Percentiles rank a stretch among this genome's conserved stretches.
phyloP scores from a whole-genome alignment of 2,113 vertebrate species.

The Percina caprodes region DNA sequence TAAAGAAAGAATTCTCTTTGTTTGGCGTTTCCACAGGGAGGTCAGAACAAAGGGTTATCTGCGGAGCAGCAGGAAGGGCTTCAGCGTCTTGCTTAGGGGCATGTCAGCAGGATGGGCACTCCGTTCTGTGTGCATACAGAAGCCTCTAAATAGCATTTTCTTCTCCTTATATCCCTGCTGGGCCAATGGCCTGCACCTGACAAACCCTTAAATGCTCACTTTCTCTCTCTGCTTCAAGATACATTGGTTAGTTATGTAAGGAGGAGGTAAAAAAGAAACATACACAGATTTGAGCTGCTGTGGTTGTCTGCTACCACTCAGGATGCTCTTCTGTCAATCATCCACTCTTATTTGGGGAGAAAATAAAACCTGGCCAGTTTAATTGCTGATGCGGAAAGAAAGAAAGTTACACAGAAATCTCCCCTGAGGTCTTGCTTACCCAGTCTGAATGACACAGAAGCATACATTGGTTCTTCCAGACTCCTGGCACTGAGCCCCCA shows the following conservation, averaged over 20 bases:
- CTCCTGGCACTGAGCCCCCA: background rate
- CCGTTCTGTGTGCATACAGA: background rate
- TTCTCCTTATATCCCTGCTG: conserved; percentile 38
- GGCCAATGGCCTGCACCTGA: conserved; percentile 44
- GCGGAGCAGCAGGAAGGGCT: background rate
- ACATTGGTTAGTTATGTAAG: conserved; percentile 20
- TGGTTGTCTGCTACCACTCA: conserved; percentile 19
- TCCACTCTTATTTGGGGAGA: conserved; percentile 45
- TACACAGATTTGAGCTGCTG: conserved; percentile 3
- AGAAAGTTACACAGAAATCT: conserved; percentile 19
- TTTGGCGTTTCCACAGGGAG: background rate
- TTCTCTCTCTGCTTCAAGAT: conserved; percentile 47
- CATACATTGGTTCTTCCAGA: conserved; percentile 1
- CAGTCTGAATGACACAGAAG: conserved; percentile 36
- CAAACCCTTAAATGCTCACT: conserved; percentile 23
- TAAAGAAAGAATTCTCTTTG: background rate
- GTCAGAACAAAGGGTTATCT: conserved; percentile 26
- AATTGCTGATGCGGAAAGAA: conserved; percentile 43
- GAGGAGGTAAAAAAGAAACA: conserved; percentile 16
- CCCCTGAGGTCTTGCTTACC: conserved; percentile 23
- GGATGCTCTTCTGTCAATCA: conserved; percentile 45
- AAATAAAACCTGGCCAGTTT: conserved; percentile 44
- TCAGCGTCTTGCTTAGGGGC: conserved; percentile 2
- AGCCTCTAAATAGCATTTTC: conserved; percentile 55
- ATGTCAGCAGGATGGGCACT: conserved; percentile 7